Evolutionary conservation across 1,140 invertebrate species (phyloP).

Genomic region (Trichonephila clavipes): DNA sequence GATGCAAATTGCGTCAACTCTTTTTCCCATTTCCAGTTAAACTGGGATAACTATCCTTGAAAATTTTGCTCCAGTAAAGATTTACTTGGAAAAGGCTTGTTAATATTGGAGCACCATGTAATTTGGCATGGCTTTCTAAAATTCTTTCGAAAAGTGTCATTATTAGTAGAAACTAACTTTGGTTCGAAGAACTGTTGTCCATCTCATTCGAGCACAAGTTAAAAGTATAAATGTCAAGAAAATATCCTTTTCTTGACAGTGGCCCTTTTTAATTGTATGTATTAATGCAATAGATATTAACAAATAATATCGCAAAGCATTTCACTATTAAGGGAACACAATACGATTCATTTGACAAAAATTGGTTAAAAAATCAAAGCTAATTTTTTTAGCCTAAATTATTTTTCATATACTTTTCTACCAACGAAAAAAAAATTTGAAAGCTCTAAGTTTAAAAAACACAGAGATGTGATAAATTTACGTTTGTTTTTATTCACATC

Average conservation of each 20-base stretch:
- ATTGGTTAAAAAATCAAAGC: too few relatives aligned
- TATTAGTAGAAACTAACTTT: background rate
- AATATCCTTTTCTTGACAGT: background rate
- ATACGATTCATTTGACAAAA: too few relatives aligned
- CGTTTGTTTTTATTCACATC: too few relatives aligned
- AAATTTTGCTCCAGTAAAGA: background rate
- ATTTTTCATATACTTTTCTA: too few relatives aligned
- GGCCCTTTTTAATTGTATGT: background rate
- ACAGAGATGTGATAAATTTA: too few relatives aligned
- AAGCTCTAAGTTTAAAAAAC: too few relatives aligned
- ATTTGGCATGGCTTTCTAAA: background rate
- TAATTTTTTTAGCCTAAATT: too few relatives aligned
- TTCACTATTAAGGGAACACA: too few relatives aligned
- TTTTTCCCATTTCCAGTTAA: constrained; percentile 5
- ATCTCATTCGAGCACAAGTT: background rate
- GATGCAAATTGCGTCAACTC: constrained; percentile 17
- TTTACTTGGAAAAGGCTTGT: background rate
- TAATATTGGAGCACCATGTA: background rate
- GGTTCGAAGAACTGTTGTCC: background rate
- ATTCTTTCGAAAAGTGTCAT: constrained; percentile 16
- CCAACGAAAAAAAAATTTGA: too few relatives aligned
- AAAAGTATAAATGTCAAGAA: constrained; percentile 1
- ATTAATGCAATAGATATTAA: too few relatives aligned
- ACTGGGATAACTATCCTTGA: constrained; percentile 11
- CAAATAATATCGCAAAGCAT: too few relatives aligned